These are phyloP conservation scores for Anguilla obscura DNA, from an alignment of 2,797 vertebrate genomes.

Conservation along the genomic window DNA sequence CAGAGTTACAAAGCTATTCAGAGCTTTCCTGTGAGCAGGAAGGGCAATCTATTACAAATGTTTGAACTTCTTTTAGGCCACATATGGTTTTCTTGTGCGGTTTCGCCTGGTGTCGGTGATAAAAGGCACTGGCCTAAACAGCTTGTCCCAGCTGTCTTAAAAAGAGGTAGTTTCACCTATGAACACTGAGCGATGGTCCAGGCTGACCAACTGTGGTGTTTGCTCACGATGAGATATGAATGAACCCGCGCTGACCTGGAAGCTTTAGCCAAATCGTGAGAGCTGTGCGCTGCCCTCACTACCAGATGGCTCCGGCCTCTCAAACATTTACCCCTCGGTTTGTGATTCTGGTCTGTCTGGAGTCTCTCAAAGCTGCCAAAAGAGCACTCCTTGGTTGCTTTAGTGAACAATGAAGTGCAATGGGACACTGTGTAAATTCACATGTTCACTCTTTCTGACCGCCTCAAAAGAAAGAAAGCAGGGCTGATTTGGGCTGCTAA, in stretches of 20 bases:
- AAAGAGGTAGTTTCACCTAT: not conserved
- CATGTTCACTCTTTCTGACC: not conserved
- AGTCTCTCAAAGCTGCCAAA: slow-evolving; percentile 43
- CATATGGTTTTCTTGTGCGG: slow-evolving; percentile 57
- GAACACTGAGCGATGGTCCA: not conserved
- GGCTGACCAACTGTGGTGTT: not conserved
- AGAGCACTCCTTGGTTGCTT: slow-evolving; percentile 65
- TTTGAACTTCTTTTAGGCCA: slow-evolving; percentile 50
- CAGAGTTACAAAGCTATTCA: slow-evolving; percentile 46
- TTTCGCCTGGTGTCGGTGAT: slow-evolving; percentile 34
- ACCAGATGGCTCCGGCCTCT: slow-evolving; percentile 53
- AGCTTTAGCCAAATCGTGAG: slow-evolving; percentile 46
- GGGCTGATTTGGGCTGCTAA: not conserved
- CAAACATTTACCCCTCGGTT: slow-evolving; percentile 55
- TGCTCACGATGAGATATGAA: not conserved
- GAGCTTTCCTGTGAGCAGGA: slow-evolving; percentile 53
- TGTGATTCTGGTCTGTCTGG: slow-evolving; percentile 60
- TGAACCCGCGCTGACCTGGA: not conserved
- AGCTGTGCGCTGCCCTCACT: slow-evolving; percentile 38
- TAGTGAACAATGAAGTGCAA: slow-evolving; percentile 42
- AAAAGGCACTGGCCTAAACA: not conserved
- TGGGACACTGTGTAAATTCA: not conserved
- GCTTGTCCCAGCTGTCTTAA: not conserved
- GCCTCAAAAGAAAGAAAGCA: slow-evolving; percentile 2
- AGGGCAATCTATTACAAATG: slow-evolving; percentile 61